phyloP scores from a whole-genome alignment of 2,888 invertebrate genomes.

The Neocrepidodera transversa region DNA sequence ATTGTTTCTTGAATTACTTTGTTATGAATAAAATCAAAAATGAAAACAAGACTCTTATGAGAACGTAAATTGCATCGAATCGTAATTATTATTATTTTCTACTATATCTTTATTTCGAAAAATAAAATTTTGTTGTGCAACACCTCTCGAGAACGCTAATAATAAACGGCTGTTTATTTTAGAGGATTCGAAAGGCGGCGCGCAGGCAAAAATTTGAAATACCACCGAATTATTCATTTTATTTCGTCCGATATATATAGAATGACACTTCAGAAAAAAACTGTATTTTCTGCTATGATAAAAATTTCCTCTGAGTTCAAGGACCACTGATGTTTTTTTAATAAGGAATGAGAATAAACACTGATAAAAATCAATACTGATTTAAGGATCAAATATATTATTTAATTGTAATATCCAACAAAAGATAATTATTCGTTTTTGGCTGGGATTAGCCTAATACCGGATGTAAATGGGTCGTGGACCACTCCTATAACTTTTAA shows the following conservation, averaged over 20 bases:
- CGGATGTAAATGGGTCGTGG: too few species aligned
- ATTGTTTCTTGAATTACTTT: too few species aligned
- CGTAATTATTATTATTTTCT: too few species aligned
- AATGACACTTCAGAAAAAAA: constrained; percentile 17
- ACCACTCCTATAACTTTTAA: too few species aligned
- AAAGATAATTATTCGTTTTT: too few species aligned
- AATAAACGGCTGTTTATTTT: constrained; percentile 32
- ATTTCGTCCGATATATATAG: constrained; percentile 29
- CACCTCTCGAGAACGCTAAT: constrained; percentile 24
- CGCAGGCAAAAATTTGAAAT: constrained; percentile 30
- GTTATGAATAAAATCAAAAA: too few species aligned
- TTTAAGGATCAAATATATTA: too few species aligned
- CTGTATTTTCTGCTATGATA: constrained; percentile 3
- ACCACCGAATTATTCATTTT: constrained; percentile 14
- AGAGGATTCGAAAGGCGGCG: constrained; percentile 22
- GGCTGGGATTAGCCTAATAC: too few species aligned
- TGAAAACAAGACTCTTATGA: too few species aligned
- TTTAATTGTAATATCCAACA: too few species aligned
- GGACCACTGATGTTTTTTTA: constrained; percentile 8
- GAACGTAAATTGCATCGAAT: too few species aligned
- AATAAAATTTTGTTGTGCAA: constrained; percentile 31
- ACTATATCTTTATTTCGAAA: constrained; percentile 19
- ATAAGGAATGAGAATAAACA: not conserved
- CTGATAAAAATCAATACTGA: too few species aligned
- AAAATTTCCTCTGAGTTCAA: constrained; percentile 22